Base-by-base conservation (phyloP, 2,888 invertebrate species). In the Brenthis ino region DNA sequence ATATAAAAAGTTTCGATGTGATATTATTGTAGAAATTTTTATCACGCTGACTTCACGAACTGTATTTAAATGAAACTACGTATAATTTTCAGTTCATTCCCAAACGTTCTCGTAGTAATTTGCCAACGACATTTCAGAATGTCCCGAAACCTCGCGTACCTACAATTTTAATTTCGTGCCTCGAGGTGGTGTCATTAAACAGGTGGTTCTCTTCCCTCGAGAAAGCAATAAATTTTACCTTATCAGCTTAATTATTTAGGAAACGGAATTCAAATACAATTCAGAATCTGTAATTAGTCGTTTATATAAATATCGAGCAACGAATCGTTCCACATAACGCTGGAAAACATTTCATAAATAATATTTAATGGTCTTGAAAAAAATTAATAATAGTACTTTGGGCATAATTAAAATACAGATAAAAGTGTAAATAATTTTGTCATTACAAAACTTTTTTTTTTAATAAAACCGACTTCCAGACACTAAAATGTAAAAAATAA, bases 211-310 rank as follows among this genome's bases (percentile, higher is more conserved):
- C 61, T 66, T 67, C 53, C 64, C 75, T 73, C 76, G 64, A 75
- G 76, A 75, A 76, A 74, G 81, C 80, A 76, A 85, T 89, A 87
- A 87, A 88, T 89, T 86, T 80, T 80, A 76, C 84, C 84, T 87
- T 89, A 87, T 87, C 87, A 82, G 74, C 80, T 78, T 87, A 86
- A 89, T 87, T 85, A 83, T 82, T 79, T 76, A 79, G 77, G 81
- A 82, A 86, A 83, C 80, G 81, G 83, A 83, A 86, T 82, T 83
- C 78, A 79, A 81, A 80, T 82, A 79, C 78, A 80, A 81, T 84
- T 83, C 74, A 75, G 75, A 76, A 51, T 53, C 76, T 74, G 82
- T 85, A 85, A 86, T 87, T 88, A 86, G 84, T 61, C 50, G 37
- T 28, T 84, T 77, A 75, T 80, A 82, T 79, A 77, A 77, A 37